Conservation (phyloP, 2,113 vertebrate species). For the Trichechus manatus region DNA sequence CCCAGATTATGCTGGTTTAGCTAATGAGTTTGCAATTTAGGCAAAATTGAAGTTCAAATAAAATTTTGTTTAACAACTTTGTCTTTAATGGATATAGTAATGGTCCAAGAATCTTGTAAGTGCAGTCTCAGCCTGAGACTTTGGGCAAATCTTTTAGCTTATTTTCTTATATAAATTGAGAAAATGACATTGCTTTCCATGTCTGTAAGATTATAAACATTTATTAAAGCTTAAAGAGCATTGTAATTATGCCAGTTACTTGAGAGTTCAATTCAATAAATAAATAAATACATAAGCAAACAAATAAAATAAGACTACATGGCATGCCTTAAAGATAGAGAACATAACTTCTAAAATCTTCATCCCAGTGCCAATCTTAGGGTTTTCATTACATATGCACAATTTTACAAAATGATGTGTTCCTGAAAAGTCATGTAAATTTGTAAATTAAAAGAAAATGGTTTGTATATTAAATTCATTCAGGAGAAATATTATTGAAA, state of each 20-base stretch:
- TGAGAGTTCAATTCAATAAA: neutral
- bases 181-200: neutral
- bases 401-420: neutral
- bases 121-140: neutral
- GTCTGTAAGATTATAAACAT: neutral
- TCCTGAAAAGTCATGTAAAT: neutral
- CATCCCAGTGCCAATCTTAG: neutral
- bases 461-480: neutral
- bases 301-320: neutral
- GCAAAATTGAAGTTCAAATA: neutral
- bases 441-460: conserved; percentile 6
- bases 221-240: neutral
- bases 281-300: conserved; percentile 8
- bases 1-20: neutral
- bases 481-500: neutral
- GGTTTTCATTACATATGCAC: neutral
- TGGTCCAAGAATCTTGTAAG: neutral
- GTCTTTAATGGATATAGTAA: neutral
- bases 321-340: neutral
- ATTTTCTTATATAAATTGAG: neutral
- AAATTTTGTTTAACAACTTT: neutral
- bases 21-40: neutral
- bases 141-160: neutral
- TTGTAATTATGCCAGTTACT: neutral
- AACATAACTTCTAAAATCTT: neutral